These are phyloP conservation scores for Nymphicus hollandicus DNA, from an alignment of 2,113 vertebrate species.

Conservation along the genomic window DNA sequence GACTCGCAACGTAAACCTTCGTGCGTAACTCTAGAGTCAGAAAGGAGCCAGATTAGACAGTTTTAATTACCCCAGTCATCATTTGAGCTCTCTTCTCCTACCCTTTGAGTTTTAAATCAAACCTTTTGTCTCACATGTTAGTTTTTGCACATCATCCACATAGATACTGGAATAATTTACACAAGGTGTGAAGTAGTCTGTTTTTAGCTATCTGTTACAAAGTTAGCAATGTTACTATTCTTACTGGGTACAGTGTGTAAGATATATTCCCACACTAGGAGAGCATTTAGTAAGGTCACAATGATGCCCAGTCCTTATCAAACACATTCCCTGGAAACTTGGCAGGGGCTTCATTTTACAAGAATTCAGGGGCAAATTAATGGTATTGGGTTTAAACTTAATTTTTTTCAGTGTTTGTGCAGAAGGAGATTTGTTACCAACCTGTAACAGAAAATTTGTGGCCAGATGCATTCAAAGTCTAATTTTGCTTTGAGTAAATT, in stretches of 20 bases:
- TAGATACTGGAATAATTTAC: conserved; percentile 17
- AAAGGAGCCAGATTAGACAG: not conserved
- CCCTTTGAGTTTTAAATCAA: not conserved
- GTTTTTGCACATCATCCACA: not conserved
- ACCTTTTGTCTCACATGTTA: not conserved
- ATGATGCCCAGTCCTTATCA: conserved; percentile 75
- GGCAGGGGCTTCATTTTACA: conserved; percentile 54
- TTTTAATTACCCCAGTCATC: not conserved
- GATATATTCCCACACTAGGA: conserved; percentile 68
- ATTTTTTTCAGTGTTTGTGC: not conserved
- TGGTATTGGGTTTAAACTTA: not conserved
- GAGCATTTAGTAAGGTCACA: conserved; percentile 69
- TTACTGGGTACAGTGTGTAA: conserved; percentile 30
- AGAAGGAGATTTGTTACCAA: not conserved
- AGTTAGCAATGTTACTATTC: conserved; percentile 69
- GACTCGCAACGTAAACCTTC: not conserved
- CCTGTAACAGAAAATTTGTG: not conserved
- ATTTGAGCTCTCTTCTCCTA: not conserved
- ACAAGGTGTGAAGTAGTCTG: conserved; percentile 47
- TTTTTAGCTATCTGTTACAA: conserved; percentile 63
- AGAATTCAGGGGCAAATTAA: conserved; percentile 5
- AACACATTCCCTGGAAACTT: conserved; percentile 84
- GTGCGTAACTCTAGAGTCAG: not conserved
- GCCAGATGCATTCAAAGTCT: not conserved
- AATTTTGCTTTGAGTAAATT: not conserved